Conservation (phyloP, 1,140 invertebrate species). For the Euschistus heros region DNA sequence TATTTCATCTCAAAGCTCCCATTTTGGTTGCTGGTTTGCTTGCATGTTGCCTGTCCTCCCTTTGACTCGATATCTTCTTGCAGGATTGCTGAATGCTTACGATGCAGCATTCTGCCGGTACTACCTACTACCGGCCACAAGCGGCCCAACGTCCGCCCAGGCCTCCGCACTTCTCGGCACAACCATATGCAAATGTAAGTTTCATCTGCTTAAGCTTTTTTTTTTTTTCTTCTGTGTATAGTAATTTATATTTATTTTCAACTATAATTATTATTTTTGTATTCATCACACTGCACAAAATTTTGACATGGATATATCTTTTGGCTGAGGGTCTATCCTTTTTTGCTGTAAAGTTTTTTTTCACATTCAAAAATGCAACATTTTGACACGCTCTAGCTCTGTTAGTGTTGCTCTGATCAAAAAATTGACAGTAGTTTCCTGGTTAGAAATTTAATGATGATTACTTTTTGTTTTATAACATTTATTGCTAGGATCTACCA, state of each 20-base stretch:
- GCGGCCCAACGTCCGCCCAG: conserved; percentile 2
- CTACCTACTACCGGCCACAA: conserved; percentile 12
- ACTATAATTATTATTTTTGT: too few relatives aligned
- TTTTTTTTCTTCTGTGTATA: not conserved
- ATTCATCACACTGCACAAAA: too few relatives aligned
- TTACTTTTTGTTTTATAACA: too few relatives aligned
- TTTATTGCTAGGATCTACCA: too few relatives aligned
- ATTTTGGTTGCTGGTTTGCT: not conserved
- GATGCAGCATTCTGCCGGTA: conserved; percentile 17
- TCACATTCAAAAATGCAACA: too few relatives aligned
- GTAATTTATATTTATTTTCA: not conserved
- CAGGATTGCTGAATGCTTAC: conserved; percentile 15
- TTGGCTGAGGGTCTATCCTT: too few relatives aligned
- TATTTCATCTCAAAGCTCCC: not conserved
- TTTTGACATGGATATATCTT: too few relatives aligned
- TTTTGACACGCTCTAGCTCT: too few relatives aligned
- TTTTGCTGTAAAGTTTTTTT: too few relatives aligned
- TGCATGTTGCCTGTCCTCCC: not conserved
- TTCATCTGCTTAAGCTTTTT: not conserved
- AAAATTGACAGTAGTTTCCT: too few relatives aligned
- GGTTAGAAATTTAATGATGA: too few relatives aligned
- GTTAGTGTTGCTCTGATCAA: too few relatives aligned
- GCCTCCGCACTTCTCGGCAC: not conserved
- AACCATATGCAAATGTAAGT: conserved; percentile 15
- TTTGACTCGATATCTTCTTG: not conserved